phyloP scores from a whole-genome alignment of 2,113 vertebrate genomes.

The Salvelinus fontinalis region DNA sequence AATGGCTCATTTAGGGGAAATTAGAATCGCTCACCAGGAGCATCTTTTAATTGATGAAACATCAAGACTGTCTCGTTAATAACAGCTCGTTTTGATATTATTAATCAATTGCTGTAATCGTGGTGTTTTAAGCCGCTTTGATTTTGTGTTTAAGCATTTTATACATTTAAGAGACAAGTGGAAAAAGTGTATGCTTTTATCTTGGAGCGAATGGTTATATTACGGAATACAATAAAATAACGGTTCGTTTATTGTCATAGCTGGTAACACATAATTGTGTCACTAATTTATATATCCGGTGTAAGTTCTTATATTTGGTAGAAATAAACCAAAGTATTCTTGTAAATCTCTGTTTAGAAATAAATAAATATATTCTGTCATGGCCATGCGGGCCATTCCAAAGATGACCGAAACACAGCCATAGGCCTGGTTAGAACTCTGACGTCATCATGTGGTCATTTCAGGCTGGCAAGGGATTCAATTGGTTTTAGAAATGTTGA shows the following conservation, averaged over 20 bases:
- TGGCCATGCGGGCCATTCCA: too few relatives aligned
- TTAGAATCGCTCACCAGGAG: conserved; percentile 72
- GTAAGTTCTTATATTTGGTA: too few relatives aligned
- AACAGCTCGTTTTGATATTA: conserved; percentile 61
- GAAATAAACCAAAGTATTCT: too few relatives aligned
- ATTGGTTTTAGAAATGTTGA: not conserved
- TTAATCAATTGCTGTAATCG: conserved; percentile 61
- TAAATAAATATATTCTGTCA: too few relatives aligned
- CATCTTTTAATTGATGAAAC: conserved; percentile 77
- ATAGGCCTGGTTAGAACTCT: not conserved
- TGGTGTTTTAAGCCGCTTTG: not conserved
- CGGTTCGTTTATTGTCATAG: too few relatives aligned
- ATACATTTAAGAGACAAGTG: not conserved
- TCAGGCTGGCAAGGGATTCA: not conserved
- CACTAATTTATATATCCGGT: too few relatives aligned
- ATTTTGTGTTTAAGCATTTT: not conserved
- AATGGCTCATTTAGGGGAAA: conserved; percentile 85
- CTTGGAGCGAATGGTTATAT: too few relatives aligned
- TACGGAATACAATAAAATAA: too few relatives aligned
- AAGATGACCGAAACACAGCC: too few relatives aligned
- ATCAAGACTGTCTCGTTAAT: conserved; percentile 70
- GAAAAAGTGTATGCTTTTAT: too few relatives aligned
- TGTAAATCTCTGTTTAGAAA: too few relatives aligned
- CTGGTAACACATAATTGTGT: too few relatives aligned
- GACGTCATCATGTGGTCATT: not conserved